Evolutionary conservation across 2,797 vertebrate species (phyloP).

Genomic region (Myripristis murdjan): DNA sequence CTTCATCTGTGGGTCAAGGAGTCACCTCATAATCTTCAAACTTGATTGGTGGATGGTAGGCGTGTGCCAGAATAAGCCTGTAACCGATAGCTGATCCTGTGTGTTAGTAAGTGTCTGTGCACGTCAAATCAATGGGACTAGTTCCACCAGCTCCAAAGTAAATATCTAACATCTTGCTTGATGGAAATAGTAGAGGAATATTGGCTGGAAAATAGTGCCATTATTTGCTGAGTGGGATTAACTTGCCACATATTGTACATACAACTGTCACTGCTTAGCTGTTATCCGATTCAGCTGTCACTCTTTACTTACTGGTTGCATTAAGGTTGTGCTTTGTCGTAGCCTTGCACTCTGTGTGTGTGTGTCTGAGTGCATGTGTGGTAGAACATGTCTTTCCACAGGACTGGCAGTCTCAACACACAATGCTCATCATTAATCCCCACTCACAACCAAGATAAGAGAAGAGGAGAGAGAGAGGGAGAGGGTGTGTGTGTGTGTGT

Average conservation of each 20-base stretch:
- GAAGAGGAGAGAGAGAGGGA: no score
- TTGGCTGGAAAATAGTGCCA: background rate
- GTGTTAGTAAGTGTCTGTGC: background rate
- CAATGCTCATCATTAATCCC: conserved; percentile 19
- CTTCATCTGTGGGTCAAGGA: no score
- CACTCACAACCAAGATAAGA: conserved; percentile 8
- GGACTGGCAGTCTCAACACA: background rate
- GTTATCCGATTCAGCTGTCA: conserved; percentile 18
- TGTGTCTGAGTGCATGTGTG: background rate
- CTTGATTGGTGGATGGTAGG: no score
- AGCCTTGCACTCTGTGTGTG: background rate
- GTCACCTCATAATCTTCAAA: no score
- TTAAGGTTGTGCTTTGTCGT: background rate
- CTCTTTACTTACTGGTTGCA: conserved; percentile 14
- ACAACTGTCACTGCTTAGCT: conserved; percentile 7
- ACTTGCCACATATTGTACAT: background rate
- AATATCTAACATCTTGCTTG: background rate
- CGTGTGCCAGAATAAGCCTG: no score
- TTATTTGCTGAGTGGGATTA: conserved; percentile 24
- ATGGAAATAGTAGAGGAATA: background rate
- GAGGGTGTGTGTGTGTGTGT: conserved; percentile 5
- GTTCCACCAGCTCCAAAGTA: conserved; percentile 7
- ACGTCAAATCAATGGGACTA: background rate
- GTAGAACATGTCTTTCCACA: background rate
- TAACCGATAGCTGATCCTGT: background rate